Conservation (phyloP, 2,888 invertebrate genomes). For the Epirrhoe tristata region DNA sequence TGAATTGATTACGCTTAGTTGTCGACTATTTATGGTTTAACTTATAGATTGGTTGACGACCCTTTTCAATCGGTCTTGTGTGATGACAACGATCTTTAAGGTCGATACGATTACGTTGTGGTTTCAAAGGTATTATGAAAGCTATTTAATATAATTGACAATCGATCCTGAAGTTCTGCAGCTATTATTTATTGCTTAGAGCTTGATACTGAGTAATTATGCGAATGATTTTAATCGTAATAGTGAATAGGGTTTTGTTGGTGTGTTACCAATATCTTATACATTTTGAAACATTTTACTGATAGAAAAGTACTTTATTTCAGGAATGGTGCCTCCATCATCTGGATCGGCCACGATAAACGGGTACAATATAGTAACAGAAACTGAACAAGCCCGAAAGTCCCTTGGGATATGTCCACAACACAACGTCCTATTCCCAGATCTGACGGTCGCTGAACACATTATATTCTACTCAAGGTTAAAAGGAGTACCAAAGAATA, state of each 20-base stretch:
- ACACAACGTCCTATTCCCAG: constrained; percentile 94
- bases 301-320: constrained; percentile 9
- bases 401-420: constrained; percentile 94
- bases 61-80: background rate
- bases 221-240: too few relatives aligned
- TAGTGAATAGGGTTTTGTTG: too few relatives aligned
- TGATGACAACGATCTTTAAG: background rate
- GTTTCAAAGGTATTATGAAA: background rate
- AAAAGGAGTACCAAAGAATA: constrained; percentile 85
- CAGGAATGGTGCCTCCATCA: constrained; percentile 89
- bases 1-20: constrained; percentile 3
- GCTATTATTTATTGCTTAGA: background rate
- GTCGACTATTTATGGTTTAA: background rate
- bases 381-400: constrained; percentile 88
- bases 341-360: constrained; percentile 90
- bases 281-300: too few relatives aligned
- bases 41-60: background rate
- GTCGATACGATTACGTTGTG: background rate
- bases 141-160: background rate
- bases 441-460: constrained; percentile 93
- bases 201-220: background rate
- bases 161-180: background rate
- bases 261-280: too few relatives aligned
- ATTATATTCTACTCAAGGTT: constrained; percentile 92
- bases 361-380: constrained; percentile 89